These are phyloP conservation scores for Phortica magna DNA, from an alignment of 2,888 invertebrate genomes.

Conservation along the genomic window DNA sequence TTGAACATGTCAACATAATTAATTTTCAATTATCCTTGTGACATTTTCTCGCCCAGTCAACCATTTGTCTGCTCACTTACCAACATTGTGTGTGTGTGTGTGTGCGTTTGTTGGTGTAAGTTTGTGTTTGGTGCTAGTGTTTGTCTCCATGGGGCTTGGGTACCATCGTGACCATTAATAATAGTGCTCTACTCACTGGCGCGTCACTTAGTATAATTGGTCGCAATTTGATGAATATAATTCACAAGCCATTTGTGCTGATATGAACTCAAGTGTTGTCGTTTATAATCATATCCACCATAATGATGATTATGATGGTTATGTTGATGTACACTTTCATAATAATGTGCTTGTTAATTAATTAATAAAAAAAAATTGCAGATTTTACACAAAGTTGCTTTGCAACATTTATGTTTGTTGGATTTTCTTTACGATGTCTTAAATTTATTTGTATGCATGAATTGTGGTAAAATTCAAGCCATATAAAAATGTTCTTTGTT, in stretches of 20 bases:
- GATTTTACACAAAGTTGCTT: too few relatives aligned
- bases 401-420: too few relatives aligned
- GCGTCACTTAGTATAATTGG: constrained; percentile 66
- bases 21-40: constrained; percentile 68
- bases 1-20: constrained; percentile 71
- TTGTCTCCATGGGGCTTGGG: not conserved
- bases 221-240: constrained; percentile 62
- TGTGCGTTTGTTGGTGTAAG: not conserved
- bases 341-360: not conserved
- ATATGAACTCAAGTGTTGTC: constrained; percentile 49
- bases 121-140: not conserved
- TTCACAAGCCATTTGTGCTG: constrained; percentile 55
- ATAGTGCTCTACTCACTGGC: not conserved
- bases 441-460: too few relatives aligned
- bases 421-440: too few relatives aligned
- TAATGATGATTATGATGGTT: not conserved
- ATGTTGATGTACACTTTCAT: not conserved
- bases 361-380: not conserved
- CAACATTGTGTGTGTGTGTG: not conserved
- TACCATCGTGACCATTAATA: constrained; percentile 20
- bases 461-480: too few relatives aligned
- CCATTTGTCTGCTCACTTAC: not conserved
- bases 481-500: too few relatives aligned
- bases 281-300: constrained; percentile 51
- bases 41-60: constrained; percentile 47